phyloP scores from a whole-genome alignment of 2,888 invertebrate species.

The Pyrocoelia pectoralis region DNA sequence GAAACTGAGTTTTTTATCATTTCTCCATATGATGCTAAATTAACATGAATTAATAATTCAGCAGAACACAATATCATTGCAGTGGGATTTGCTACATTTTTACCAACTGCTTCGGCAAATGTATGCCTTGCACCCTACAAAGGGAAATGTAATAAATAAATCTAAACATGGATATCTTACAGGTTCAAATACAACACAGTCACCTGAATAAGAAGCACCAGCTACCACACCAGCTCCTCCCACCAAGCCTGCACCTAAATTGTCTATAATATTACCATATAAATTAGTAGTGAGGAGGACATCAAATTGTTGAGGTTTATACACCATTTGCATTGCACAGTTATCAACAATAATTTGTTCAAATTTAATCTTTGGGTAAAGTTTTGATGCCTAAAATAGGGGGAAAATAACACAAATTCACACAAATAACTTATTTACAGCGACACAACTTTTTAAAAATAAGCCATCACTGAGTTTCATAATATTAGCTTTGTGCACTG shows the following conservation, averaged over 20 bases:
- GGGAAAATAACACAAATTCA: too few relatives aligned
- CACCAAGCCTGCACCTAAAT: slow-evolving; percentile 93
- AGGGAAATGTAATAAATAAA: slow-evolving; percentile 23
- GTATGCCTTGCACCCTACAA: slow-evolving; percentile 94
- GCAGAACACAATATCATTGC: slow-evolving; percentile 94
- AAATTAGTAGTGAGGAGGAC: slow-evolving; percentile 98
- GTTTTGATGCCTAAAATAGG: slow-evolving; percentile 73
- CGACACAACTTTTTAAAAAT: slow-evolving; percentile 88
- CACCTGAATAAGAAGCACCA: slow-evolving; percentile 92
- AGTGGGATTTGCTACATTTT: slow-evolving; percentile 97
- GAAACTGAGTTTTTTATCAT: slow-evolving; percentile 86
- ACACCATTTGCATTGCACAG: slow-evolving; percentile 99
- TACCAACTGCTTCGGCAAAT: slow-evolving; percentile 92
- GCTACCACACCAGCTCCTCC: slow-evolving; percentile 99
- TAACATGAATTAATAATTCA: slow-evolving; percentile 92
- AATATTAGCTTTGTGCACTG: slow-evolving; percentile 99
- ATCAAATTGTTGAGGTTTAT: slow-evolving; percentile 97
- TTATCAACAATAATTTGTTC: slow-evolving; percentile 99
- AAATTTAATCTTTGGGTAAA: slow-evolving; percentile 93
- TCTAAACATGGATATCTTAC: slow-evolving; percentile 66
- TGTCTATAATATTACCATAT: slow-evolving; percentile 98
- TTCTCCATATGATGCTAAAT: slow-evolving; percentile 84
- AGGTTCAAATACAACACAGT: slow-evolving; percentile 96
- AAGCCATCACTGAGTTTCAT: slow-evolving; percentile 99
- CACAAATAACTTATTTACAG: slow-evolving; percentile 63